A percentile compares a stretch with the other conserved stretches of the same genome.
Evolutionary conservation across 1,140 invertebrate species (phyloP).

Genomic region (Homalodisca vitripennis): DNA sequence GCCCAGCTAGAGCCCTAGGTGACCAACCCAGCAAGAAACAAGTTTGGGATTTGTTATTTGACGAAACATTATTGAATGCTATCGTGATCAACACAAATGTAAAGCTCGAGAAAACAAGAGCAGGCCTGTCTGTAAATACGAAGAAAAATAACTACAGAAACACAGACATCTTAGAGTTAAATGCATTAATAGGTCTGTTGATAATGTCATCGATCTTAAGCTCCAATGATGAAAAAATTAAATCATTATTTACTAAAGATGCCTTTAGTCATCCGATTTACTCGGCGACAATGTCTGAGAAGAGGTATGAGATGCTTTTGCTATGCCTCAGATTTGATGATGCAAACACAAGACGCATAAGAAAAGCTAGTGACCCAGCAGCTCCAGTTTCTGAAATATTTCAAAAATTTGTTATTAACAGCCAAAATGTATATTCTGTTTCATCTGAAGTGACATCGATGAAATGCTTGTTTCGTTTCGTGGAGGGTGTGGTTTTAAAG

Average conservation of each 20-base stretch:
- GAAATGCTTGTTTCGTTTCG: constrained; percentile 48
- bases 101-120: constrained; percentile 19
- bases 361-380: constrained; percentile 38
- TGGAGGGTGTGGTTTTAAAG: constrained; percentile 47
- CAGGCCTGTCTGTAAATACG: background rate
- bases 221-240: constrained; percentile 12
- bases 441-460: constrained; percentile 45
- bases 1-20: background rate
- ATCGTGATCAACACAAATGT: constrained; percentile 31
- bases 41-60: background rate
- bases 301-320: constrained; percentile 45
- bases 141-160: constrained; percentile 9
- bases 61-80: background rate
- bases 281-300: constrained; percentile 33
- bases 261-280: constrained; percentile 31
- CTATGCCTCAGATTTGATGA: constrained; percentile 46
- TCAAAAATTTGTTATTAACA: constrained; percentile 46
- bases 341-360: constrained; percentile 39
- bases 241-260: constrained; percentile 30
- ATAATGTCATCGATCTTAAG: constrained; percentile 22
- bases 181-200: constrained; percentile 30
- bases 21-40: background rate
- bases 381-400: constrained; percentile 43
- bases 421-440: constrained; percentile 42
- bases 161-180: constrained; percentile 28